Conservation (phyloP, 2,888 invertebrate genomes). For the Venusia cambrica region DNA sequence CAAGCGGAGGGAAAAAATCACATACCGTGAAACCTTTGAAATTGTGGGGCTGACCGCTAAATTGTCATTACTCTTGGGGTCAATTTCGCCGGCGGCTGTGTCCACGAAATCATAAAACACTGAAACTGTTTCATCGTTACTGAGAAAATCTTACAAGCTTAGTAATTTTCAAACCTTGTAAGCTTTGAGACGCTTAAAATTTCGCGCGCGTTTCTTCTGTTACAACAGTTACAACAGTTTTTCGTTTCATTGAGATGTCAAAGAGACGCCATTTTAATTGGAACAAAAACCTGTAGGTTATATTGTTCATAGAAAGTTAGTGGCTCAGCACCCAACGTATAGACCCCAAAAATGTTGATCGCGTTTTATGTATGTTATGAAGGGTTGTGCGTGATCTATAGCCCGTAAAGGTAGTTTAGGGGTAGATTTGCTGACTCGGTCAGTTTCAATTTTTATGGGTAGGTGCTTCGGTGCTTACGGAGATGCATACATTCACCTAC, state of each 20-base stretch:
- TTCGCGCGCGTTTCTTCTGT: too few relatives aligned
- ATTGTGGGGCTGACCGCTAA: constrained; percentile 28
- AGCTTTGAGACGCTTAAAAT: too few relatives aligned
- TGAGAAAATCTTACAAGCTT: not conserved
- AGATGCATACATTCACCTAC: too few relatives aligned
- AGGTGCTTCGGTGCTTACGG: constrained; percentile 1
- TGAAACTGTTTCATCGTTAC: not conserved
- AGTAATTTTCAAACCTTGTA: too few relatives aligned
- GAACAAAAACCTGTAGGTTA: too few relatives aligned
- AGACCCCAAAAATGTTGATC: too few relatives aligned
- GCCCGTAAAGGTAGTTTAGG: constrained; percentile 37
- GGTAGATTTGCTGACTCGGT: constrained; percentile 35
- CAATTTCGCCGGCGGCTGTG: constrained; percentile 9
- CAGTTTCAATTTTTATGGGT: constrained; percentile 17
- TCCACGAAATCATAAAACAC: constrained; percentile 6
- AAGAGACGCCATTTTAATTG: too few relatives aligned
- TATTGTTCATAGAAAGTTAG: too few relatives aligned
- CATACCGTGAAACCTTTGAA: constrained; percentile 27
- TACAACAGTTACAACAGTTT: too few relatives aligned
- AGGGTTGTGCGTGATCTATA: constrained; percentile 45
- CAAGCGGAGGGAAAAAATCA: constrained; percentile 41
- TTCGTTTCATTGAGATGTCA: too few relatives aligned
- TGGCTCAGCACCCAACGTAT: too few relatives aligned
- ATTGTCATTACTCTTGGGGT: constrained; percentile 23
- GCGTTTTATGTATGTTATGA: too few relatives aligned